phyloP scores from a whole-genome alignment of 2,888 invertebrate species.

The Crepidodera aurea region DNA sequence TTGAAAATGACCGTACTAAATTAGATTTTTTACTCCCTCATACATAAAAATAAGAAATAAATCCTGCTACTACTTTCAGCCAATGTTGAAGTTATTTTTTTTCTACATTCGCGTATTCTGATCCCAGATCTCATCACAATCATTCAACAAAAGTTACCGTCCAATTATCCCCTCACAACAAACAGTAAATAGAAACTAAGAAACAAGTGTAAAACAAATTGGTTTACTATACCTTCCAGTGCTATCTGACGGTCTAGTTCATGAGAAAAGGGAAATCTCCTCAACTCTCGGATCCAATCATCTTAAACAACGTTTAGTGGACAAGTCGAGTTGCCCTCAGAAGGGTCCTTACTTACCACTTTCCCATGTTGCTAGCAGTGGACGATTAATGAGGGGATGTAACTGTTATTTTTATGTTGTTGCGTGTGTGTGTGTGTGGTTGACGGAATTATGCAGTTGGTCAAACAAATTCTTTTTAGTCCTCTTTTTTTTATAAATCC shows the following conservation, averaged over 20 bases:
- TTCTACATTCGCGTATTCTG: neutral
- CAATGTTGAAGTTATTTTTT: too few species aligned
- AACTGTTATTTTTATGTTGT: neutral
- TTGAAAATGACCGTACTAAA: too few species aligned
- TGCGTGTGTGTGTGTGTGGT: neutral
- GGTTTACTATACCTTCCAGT: conserved; percentile 17
- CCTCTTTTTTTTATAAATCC: too few species aligned
- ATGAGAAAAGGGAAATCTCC: conserved; percentile 27
- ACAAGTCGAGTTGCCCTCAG: conserved; percentile 29
- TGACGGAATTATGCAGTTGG: neutral
- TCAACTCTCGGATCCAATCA: conserved; percentile 47
- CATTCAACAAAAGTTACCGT: neutral
- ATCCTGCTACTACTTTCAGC: too few species aligned
- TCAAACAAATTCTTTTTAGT: too few species aligned
- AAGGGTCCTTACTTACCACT: conserved; percentile 11
- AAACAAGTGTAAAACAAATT: conserved; percentile 7
- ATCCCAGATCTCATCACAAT: conserved; percentile 11
- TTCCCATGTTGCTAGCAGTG: neutral
- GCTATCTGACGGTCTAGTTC: neutral
- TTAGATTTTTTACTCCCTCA: too few species aligned
- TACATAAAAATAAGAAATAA: too few species aligned
- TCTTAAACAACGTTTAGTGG: conserved; percentile 52
- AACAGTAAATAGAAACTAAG: neutral
- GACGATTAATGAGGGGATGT: conserved; percentile 3
- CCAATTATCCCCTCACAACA: neutral